Evolutionary conservation across 2,797 vertebrate species (phyloP).

Genomic region (Sus cebifrons): DNA sequence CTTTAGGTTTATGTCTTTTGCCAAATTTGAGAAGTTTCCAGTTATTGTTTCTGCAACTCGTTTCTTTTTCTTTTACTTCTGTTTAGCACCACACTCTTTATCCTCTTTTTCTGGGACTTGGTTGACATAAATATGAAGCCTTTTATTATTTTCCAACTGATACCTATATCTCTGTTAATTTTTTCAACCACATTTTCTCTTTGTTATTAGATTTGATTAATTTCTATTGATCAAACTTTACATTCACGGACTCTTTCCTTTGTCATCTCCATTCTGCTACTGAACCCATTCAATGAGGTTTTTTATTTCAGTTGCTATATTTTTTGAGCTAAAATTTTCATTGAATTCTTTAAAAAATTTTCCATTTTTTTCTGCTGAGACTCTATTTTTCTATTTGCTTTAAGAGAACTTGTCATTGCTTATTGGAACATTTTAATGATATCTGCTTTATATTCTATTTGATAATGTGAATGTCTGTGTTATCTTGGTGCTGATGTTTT

Average conservation of each 20-base stretch:
- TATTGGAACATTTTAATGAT: slow-evolving; percentile 17
- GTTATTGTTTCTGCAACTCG: neutral
- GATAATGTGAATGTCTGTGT: neutral
- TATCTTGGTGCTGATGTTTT: neutral
- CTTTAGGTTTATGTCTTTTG: slow-evolving; percentile 31
- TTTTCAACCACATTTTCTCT: slow-evolving; percentile 10
- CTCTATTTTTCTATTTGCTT: slow-evolving; percentile 5
- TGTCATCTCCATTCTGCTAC: neutral
- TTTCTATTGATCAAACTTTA: slow-evolving; percentile 5
- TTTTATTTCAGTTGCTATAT: neutral
- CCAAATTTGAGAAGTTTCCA: neutral
- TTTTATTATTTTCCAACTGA: neutral
- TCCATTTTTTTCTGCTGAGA: slow-evolving; percentile 33
- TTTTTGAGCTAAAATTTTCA: slow-evolving; percentile 25
- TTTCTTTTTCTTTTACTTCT: neutral
- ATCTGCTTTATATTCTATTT: neutral
- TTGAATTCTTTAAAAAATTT: slow-evolving; percentile 12
- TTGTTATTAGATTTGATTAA: neutral
- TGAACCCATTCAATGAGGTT: neutral
- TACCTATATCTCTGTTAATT: neutral
- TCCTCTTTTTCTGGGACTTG: neutral
- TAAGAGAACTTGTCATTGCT: neutral
- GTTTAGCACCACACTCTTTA: neutral
- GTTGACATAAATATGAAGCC: neutral
- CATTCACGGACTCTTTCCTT: neutral